Evolutionary conservation across 2,113 vertebrate genomes (phyloP).

Genomic region (Peucedramus taeniatus): DNA sequence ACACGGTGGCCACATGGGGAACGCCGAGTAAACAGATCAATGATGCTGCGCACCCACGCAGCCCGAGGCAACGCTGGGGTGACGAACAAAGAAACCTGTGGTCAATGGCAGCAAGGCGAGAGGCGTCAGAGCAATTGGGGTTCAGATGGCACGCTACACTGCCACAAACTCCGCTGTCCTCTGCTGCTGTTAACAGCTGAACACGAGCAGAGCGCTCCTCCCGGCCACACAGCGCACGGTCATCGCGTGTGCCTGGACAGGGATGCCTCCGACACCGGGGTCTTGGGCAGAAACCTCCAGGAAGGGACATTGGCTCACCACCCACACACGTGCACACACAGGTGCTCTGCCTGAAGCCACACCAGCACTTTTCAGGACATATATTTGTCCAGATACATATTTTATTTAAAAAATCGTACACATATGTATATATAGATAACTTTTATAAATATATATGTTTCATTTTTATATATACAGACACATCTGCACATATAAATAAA

Average conservation of each 20-base stretch:
- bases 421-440: too few relatives aligned
- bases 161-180: not conserved
- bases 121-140: not conserved
- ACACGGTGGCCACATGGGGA: not conserved
- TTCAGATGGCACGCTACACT: rapidly evolving
- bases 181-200: not conserved
- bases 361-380: not conserved
- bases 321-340: rapidly evolving
- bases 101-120: not conserved
- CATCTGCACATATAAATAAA: not conserved
- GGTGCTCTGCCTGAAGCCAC: rapidly evolving
- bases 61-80: not conserved
- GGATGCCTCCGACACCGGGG: rapidly evolving
- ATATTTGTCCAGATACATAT: not conserved
- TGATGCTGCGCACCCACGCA: not conserved
- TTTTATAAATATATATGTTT: not conserved
- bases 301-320: not conserved
- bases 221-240: rapidly evolving
- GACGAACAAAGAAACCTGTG: not conserved
- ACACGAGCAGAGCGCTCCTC: not conserved
- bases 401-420: not conserved
- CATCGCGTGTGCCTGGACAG: rapidly evolving
- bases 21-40: not conserved
- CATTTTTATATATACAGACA: rapidly evolving
- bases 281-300: not conserved